phyloP scores from a whole-genome alignment of 2,888 invertebrate genomes.

The Leptinotarsa peninsularis region DNA sequence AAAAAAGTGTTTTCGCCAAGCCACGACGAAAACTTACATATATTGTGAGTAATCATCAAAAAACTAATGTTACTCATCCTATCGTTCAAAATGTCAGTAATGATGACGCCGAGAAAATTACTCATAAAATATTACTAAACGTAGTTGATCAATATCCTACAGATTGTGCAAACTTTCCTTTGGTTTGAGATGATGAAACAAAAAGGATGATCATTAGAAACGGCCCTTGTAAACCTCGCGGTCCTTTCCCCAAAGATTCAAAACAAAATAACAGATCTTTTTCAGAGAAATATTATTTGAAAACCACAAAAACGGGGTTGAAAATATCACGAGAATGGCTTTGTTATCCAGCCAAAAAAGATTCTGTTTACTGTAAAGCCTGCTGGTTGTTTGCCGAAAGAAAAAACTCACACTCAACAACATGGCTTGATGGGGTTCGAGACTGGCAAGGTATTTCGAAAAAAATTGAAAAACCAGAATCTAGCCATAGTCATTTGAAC shows the following conservation, averaged over 20 bases:
- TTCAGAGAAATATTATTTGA: neutral
- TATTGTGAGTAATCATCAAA: too few species aligned
- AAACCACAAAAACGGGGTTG: neutral
- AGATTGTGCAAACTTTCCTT: too few species aligned
- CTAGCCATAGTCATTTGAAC: neutral
- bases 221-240: neutral
- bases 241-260: neutral
- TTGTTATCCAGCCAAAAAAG: neutral
- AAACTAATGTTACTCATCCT: too few species aligned
- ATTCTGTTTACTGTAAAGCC: neutral
- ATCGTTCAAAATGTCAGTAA: too few species aligned
- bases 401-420: neutral
- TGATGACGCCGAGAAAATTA: too few species aligned
- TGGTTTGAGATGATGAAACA: neutral
- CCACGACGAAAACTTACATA: too few species aligned
- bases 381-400: neutral
- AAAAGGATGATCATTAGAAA: neutral
- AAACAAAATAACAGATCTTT: neutral
- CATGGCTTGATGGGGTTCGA: neutral
- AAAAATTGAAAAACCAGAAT: neutral
- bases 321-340: neutral
- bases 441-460: neutral
- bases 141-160: too few species aligned
- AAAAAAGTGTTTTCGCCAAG: too few species aligned
- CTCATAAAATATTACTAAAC: too few species aligned